Base-by-base conservation (phyloP, 1,140 invertebrate species). In the Drosophila nasuta region DNA sequence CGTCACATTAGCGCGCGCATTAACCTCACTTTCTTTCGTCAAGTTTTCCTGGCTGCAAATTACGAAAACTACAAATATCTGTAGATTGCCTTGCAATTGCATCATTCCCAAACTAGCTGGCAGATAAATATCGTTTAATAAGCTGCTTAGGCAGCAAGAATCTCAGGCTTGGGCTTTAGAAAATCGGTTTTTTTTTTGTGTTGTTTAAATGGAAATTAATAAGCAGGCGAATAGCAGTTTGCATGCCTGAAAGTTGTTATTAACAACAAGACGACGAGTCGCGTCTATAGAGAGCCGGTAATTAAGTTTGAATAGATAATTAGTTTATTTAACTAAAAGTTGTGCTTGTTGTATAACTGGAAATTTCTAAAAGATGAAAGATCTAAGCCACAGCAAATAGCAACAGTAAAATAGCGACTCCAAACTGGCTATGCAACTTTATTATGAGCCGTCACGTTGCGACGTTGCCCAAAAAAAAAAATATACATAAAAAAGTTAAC, bases 241-340 rank as follows among this genome's bases (percentile, higher is more conserved):
- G 72, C 67, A 75, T 75, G 72, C 58, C 58, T 56, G 48, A 60
- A 49, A 60, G 65, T 30, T 70, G 63, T 82, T 80, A 74, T 82
- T 73, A 82, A 73, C 65, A 58, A 38, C 46, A 49, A 25, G 20
- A 25, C 10, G 45, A 33, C 52, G 60, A 46, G 64, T 64, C 52
- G 73, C 59, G 77, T 65, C 77, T 72, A 73, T 63, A 81, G 65
- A 66, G 35, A 38, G 35, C 6, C 41, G 70, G 74, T 80, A 87
- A 87, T 87, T 87, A 87, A 87, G 77, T 89, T 78, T 71, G 83
- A 88, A 87, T 87, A 75, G 77, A 75, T 81, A 87, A 87, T 87
- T 82, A 83, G 81, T 82, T 81, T 81, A 80, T 73, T 85, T 85
- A 85, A 74, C 69, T 88, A 65, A 76, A 77, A 74, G 75, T 73